Conservation (phyloP, 2,888 invertebrate species). For the Serripes groenlandicus region DNA sequence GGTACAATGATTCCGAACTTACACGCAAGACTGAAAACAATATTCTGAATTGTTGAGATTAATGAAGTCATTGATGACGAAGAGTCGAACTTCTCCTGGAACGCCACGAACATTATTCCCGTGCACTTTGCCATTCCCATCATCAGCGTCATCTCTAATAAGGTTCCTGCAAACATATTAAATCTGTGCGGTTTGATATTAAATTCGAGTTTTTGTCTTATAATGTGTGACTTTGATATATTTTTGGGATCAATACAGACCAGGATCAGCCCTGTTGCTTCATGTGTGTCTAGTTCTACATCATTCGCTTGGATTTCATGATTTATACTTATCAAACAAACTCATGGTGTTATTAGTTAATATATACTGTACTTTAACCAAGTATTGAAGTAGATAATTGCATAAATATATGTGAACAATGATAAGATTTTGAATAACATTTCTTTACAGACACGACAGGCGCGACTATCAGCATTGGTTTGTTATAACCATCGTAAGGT, state of each 20-base stretch:
- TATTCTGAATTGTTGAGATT: constrained; percentile 56
- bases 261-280: neutral
- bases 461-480: no score
- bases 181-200: neutral
- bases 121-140: constrained; percentile 44
- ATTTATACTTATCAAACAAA: no score
- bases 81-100: constrained; percentile 58
- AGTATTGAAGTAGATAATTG: no score
- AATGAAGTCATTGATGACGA: constrained; percentile 60
- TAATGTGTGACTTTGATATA: neutral
- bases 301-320: no score
- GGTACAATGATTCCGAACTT: no score
- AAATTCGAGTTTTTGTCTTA: neutral
- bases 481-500: no score
- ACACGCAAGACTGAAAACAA: constrained; percentile 53
- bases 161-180: constrained; percentile 42
- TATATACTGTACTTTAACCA: no score
- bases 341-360: no score
- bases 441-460: no score
- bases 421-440: no score
- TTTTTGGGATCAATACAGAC: neutral
- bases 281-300: no score
- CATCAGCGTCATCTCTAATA: constrained; percentile 36
- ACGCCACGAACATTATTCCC: constrained; percentile 66
- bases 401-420: no score